Evolutionary conservation across 2,113 vertebrate species (phyloP).

Genomic region (Sturnira hondurensis): DNA sequence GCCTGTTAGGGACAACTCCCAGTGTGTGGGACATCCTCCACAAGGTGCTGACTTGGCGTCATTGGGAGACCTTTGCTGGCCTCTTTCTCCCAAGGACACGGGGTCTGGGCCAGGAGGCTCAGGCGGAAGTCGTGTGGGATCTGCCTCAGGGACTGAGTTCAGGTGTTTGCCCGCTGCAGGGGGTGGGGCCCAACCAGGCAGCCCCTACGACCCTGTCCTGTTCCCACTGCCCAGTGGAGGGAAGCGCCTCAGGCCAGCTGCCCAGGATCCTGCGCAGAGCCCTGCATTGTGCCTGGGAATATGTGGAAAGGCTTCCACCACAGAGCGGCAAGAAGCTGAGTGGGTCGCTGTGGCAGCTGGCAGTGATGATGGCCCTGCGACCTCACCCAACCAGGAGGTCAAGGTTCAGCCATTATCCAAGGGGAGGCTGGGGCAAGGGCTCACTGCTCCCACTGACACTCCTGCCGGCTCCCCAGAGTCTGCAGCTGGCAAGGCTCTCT

Average conservation of each 20-base stretch:
- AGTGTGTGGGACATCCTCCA: not conserved
- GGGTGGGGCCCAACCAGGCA: not conserved
- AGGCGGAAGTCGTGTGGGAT: not conserved
- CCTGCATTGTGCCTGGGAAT: not conserved
- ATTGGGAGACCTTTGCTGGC: not conserved
- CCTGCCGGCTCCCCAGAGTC: not conserved
- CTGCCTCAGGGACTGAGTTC: not conserved
- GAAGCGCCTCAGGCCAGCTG: not conserved
- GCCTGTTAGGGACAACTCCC: not conserved
- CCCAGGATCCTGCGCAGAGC: not conserved
- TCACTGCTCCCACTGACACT: rapidly evolving
- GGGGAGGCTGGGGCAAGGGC: not conserved
- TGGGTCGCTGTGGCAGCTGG: rapidly evolving
- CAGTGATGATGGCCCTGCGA: not conserved
- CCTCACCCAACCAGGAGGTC: not conserved
- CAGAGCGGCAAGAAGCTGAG: not conserved
- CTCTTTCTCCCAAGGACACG: not conserved
- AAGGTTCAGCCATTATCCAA: not conserved
- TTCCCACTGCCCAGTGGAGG: not conserved
- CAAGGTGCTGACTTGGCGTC: not conserved
- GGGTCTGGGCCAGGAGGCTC: not conserved
- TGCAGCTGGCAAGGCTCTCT: not conserved
- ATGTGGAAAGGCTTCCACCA: not conserved
- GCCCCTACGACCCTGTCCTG: not conserved
- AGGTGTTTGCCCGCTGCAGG: not conserved